phyloP scores from a whole-genome alignment of 1,140 invertebrate species.

The Plodia interpunctella region DNA sequence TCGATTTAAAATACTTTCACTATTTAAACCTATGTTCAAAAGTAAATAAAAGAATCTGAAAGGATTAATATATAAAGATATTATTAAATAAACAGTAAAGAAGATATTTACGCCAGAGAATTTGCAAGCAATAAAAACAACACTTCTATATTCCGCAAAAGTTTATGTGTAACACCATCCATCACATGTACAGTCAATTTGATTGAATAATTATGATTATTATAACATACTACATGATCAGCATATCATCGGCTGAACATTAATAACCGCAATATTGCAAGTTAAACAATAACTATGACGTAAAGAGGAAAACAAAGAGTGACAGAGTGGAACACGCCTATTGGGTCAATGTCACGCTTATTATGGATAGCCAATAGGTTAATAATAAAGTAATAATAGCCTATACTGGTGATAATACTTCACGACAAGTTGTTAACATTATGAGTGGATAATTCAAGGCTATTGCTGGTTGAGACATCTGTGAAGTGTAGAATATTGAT shows the following conservation, averaged over 20 bases:
- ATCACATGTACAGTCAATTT: not conserved
- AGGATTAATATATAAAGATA: too few relatives aligned
- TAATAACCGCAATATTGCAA: not conserved
- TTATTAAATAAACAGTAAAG: too few relatives aligned
- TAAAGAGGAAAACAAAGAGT: slow-evolving; percentile 24
- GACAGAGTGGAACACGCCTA: not conserved
- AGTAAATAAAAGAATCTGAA: too few relatives aligned
- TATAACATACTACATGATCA: not conserved
- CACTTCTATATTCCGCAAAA: too few relatives aligned
- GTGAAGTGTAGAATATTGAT: too few relatives aligned
- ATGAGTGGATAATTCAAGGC: not conserved
- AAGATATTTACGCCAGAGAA: too few relatives aligned
- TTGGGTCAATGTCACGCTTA: slow-evolving; percentile 2
- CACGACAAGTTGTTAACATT: not conserved
- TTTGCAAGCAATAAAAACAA: too few relatives aligned
- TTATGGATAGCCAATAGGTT: slow-evolving; percentile 4
- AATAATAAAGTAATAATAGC: not conserved
- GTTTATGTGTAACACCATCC: too few relatives aligned
- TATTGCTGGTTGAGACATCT: too few relatives aligned
- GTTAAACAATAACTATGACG: slow-evolving; percentile 13
- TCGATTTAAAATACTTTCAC: too few relatives aligned
- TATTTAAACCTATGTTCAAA: too few relatives aligned
- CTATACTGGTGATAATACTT: not conserved
- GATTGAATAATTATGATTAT: not conserved
- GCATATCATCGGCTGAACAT: not conserved